Evolutionary conservation across 2,888 invertebrate species (phyloP), one percentile per base, ranked within the genome.

Genomic region (Orthonevra nobilis): DNA sequence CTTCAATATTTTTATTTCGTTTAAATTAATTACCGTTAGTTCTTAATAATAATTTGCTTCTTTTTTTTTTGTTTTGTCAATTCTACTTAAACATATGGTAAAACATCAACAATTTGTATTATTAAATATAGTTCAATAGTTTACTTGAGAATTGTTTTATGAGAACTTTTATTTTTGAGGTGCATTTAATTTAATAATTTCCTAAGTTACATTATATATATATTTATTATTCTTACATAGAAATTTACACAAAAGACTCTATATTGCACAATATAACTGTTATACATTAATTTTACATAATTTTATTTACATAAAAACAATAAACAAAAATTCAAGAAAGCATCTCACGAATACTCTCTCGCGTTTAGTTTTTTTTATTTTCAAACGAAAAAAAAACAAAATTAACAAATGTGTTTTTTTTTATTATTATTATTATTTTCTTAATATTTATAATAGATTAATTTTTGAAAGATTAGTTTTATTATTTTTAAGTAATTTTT

Each of bases 341-440:
- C n/a, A n/a, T n/a, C n/a, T n/a, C n/a, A n/a, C n/a, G n/a, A n/a
- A n/a, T n/a, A n/a, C n/a, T n/a, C n/a, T n/a, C n/a, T n/a, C n/a
- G 72, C 63, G 42, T 58, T 66, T 77, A 42, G 30, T 46, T 44
- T 38, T 40, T 38, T 40, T 66, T 66, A 28, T 66, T 28, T 42
- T 40, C 36, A 64, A 79, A 81, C 38, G 56, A 48, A 40, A 66
- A 40, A 79, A 34, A 23, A 70, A 38, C 28, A 9, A 61, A 44
- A 64, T 19, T 12, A 23, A 23, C 42, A 19, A 60, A 23, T 23
- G 23, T 23, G 23, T 44, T 26, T 23, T 58, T 50, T 77, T 66
- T 69, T 50, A 72, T 63, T 79, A 52, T 66, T 69, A 82, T 70
- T 73, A 69, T 44, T 64, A 44, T 56, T 77, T 77, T 68, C 75